Base-by-base conservation (phyloP, 2,113 vertebrate species). In the Callospermophilus lateralis region DNA sequence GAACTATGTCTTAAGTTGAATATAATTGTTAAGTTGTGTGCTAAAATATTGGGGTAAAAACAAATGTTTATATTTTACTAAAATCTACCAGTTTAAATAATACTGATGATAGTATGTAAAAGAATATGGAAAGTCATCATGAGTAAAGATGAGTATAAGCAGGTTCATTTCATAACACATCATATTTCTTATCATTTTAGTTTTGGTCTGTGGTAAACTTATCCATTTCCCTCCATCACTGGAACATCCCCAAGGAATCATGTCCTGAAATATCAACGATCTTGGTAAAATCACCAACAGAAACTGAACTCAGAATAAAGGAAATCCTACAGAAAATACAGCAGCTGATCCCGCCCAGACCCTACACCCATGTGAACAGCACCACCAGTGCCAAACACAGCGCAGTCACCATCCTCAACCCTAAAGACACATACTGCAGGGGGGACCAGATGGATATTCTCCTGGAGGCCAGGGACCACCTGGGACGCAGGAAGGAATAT, bases 381-480 rank as follows among this genome's bases (percentile, higher is more conserved):
- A 96, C 96, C 68, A 98, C 89, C 39, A 95, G 95, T 6, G 78
- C 97, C 1, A 0, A n/a, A 16, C 48, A 94, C 7, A 97, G 93
- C 72, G 85, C 7, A 65, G 92, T 55, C 67, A 83, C 90, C 34
- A 26, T 98, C 26, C 37, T 97, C 51, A 92, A 90, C 88, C 96
- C 67, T 6, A 68, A 3, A 58, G 63, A 74, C 3, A 39, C 37
- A 2, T 96, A 98, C 93, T 97, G 96, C 34, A 9, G 73, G 4
- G 98, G 97, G 17, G 97, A 98, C 4, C 74, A 37, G 15, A 74
- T 98, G 19, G 45, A 95, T 1, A 0, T 98, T 22, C 77, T 74
- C 3, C 48, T 97, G 37, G 95, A 96, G 9, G 30, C 80, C 16
- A 89, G 39, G 26, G 96, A 98, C 89, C 32, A 93, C 24, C 10